phyloP scores from a whole-genome alignment of 2,113 vertebrate genomes.

The Leptocoma aspasia region DNA sequence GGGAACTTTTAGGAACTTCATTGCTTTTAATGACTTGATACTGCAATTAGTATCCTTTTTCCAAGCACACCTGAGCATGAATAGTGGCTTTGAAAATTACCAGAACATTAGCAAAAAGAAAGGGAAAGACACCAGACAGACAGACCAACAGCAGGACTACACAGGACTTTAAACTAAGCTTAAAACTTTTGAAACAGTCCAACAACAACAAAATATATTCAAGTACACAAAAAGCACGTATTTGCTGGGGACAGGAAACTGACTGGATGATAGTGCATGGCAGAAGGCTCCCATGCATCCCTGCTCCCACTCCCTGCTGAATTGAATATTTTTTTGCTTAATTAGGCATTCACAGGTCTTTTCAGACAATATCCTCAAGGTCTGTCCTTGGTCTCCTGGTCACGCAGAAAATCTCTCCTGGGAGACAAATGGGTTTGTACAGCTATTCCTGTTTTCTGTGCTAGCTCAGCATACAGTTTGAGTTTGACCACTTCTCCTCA shows the following conservation, averaged over 20 bases:
- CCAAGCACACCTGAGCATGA: background rate
- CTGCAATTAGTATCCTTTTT: background rate
- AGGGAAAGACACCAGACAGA: background rate
- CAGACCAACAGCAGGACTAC: background rate
- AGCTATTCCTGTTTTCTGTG: background rate
- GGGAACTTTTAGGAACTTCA: background rate
- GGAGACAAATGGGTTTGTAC: slow-evolving; percentile 9
- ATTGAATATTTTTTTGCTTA: background rate
- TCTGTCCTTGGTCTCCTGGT: slow-evolving; percentile 6
- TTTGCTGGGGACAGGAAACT: background rate
- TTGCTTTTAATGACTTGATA: background rate
- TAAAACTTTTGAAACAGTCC: background rate
- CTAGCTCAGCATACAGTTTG: background rate
- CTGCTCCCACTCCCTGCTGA: background rate
- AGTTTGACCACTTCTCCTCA: background rate
- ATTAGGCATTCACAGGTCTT: background rate
- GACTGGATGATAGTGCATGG: background rate
- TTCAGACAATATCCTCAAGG: background rate
- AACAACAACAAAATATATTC: background rate
- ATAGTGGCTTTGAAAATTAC: background rate
- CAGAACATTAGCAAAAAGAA: background rate
- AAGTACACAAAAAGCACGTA: background rate
- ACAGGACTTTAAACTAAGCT: accelerated
- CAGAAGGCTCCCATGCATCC: background rate
- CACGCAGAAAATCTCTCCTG: background rate